Evolutionary conservation across 1,140 invertebrate species (phyloP), one percentile per base, ranked within the genome.

Genomic region (Caenorhabditis brenneri): DNA sequence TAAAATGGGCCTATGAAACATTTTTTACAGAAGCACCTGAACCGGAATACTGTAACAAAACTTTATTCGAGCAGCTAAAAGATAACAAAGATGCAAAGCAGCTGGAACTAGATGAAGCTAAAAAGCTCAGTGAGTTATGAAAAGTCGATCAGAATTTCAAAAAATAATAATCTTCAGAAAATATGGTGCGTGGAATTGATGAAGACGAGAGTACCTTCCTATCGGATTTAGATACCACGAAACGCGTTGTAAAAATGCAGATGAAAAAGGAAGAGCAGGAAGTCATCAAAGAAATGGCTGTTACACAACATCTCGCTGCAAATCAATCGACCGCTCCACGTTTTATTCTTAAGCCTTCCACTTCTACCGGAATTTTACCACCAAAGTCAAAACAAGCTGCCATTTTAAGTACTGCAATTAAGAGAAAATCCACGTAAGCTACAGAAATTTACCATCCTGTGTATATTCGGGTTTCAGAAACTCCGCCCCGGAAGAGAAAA

Each of bases 121-220:
- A 96, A 89, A 96, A 96, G 92, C 92, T 97, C 9, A 97, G 96
- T 97, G 83, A 49, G 10, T 78, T 53, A 9, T 78, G 19, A 9
- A 82, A 46, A 10, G 24, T 39, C 24, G 6, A 22, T 51, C 48
- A 58, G n/a, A n/a, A 33, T 48, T 12, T 46, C 31, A 10, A 55
- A 1, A 19, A 3, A 29, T 10, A 27, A 19, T 39, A 0, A 36
- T 86, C 12, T 87, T 33, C 86, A 92, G 96, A 97, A 92, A 96
- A 97, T 92, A 94, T 97, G 93, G 96, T 98, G 83, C 95, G 95
- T 91, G 96, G 95, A 10, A 92, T 98, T 2, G 96, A 97, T 91
- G 95, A 96, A 90, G 96, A 98, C 92, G 96, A 98, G 93, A 94
- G 96, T 0, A 94, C 96, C 86, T 98, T 97, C 91, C 91, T 98